Evolutionary conservation across 2,888 invertebrate genomes (phyloP), one percentile per base, ranked within the genome.

Genomic region (Halictus ligatus): DNA sequence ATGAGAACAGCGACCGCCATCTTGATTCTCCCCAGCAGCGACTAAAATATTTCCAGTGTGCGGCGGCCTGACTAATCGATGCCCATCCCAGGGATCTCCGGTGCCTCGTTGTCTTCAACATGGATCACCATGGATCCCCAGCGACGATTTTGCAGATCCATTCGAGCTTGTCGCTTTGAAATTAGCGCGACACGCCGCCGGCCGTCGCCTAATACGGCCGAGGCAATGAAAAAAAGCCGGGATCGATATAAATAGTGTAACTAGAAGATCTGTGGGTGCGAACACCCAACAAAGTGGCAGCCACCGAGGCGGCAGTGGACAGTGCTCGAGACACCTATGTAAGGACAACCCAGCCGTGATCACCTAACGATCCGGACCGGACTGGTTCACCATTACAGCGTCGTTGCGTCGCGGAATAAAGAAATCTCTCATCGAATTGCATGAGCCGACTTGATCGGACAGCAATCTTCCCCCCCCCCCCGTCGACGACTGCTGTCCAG

Each of bases 241-340:
- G 81, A 76, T 81, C 84, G 90, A 71, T 85, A 75, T 86, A 89
- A 85, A 89, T 83, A 88, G 79, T 80, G 75, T 64, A 75, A 75
- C 75, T 75, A 80, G 75, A 75, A 76, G 86, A 87, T 86, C 84
- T 85, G 89, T 87, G 84, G 85, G 84, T 89, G 87, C 80, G 81
- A 81, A 88, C 81, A 84, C 50, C 71, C 72, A 86, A 84, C 80
- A 75, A 84, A 89, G 77, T 50, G 73, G 72, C 60, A 10, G 64
- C 80, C 82, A 74, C 78, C 21, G 58, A 80, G 80, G 71, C 71
- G 58, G 80, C 13, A 60, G 18, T 25, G 80, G 48, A 71, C 75
- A 25, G 82, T 80, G 80, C 54, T 69, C 58, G 46, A 58, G 80
- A 48, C 75, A 80, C 80, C 83, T 83, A 83, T 83, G 54, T 83